Base-by-base conservation (phyloP, 2,888 invertebrate species). In the Andrena dorsata region DNA sequence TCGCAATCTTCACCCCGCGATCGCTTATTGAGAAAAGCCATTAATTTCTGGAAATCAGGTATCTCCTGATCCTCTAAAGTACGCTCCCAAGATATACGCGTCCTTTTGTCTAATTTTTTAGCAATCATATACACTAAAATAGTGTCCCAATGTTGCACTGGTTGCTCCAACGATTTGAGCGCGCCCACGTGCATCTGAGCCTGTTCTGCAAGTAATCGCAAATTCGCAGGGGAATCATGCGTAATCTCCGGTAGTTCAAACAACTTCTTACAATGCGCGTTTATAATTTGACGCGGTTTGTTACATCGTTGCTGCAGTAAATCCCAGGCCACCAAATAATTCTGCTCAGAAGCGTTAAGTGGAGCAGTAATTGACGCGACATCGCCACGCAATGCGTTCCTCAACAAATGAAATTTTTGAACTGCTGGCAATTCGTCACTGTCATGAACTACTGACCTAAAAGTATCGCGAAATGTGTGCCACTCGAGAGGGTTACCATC, bases 1-100 rank as follows among this genome's bases (percentile, higher is more conserved):
- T 53, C 51, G 51, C 51, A 60, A 8, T 32, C 60, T 13, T 60
- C 60, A 6, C 60, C 60, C 2, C 60, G 60, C 30, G 60, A 28
- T 30, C 23, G 60, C n/a, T 60, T 28, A 32, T n/a, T 60, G 0
- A 60, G 13, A 30, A 60, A 60, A 16, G 28, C n/a, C 0, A 60
- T 7, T n/a, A 60, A n/a, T 60, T 60, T 10, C 3, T 28, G 2
- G n/a, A 60, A 60, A 6, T 4, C 1, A 6, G 60, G 60, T 16
- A 60, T 60, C n/a, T 60, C 60, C 6, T 60, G n/a, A 8, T 60
- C 6, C 16, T 60, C 32, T 60, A 60, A 32, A 0, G 28, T 60
- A n/a, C 16, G 28, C 13, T 60, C 30, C 60, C 30, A 60, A 7
- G 28, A 10, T 2, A 10, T 0, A 4, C 58, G 28, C 7, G 58